Conservation (phyloP, 92 coral and sea anemone genomes). For the Zoanthus gigantus region DNA sequence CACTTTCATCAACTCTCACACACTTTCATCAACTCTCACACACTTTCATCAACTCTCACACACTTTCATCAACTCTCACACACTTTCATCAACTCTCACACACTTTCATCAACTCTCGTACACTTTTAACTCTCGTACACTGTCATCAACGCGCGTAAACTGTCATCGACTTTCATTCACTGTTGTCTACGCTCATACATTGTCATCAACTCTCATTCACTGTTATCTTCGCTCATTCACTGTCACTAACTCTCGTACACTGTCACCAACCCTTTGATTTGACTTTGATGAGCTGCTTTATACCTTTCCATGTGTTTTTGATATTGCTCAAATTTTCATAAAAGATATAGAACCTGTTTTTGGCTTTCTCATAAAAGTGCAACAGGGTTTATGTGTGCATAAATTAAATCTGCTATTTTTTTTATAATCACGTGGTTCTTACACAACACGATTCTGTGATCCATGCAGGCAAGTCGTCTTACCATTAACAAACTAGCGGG, state of each 20-base stretch:
- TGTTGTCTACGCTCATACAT: too few relatives aligned
- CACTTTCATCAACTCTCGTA: neutral
- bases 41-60: neutral
- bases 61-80: neutral
- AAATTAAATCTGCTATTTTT: too few relatives aligned
- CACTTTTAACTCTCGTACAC: neutral
- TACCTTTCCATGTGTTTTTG: too few relatives aligned
- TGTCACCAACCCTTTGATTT: neutral
- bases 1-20: neutral
- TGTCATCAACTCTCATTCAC: neutral
- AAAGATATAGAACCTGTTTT: too few relatives aligned
- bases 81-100: neutral
- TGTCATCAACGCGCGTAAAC: neutral
- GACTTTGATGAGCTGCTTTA: too few relatives aligned
- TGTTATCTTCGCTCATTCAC: neutral
- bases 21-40: neutral
- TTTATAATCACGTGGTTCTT: too few relatives aligned
- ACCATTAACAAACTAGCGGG: constrained; percentile 89
- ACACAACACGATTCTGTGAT: too few relatives aligned
- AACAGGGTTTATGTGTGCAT: too few relatives aligned
- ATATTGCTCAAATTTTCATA: too few relatives aligned
- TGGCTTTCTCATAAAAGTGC: too few relatives aligned
- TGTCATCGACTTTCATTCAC: neutral
- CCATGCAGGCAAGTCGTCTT: constrained; percentile 88
- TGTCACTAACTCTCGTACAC: too few relatives aligned